Evolutionary conservation across 2,888 invertebrate species (phyloP), one percentile per base, ranked within the genome.

Genomic region (Alcis repandata): DNA sequence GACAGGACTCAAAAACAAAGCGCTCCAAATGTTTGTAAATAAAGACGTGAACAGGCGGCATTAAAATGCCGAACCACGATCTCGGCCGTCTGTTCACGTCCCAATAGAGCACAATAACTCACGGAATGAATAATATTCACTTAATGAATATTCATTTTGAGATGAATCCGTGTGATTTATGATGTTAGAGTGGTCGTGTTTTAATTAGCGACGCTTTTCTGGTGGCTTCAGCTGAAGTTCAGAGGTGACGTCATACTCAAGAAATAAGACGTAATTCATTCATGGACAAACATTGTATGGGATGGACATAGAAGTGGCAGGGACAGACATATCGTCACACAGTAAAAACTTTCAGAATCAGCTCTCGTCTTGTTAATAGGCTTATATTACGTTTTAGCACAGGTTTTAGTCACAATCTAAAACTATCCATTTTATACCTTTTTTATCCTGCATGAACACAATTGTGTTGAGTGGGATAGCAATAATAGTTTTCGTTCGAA

Each of bases 141-240:
- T 54, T 27, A 68, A 83, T 84, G 84, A 85, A 84, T 85, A 86
- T 85, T 85, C 84, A 85, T 81, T 76, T 70, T 67, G 46, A 68
- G 70, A 53, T 43, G 48, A 59, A 59, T 48, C 40, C 53, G 6
- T 20, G 32, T 63, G 63, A 63, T 63, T 63, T 63, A 63, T 57
- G 52, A 19, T 59, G 52, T 52, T 54, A 13, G 38, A 56, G 45
- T 22, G 52, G 41, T 51, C 22, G 40, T 61, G 22, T 22, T 63
- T 63, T 52, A 62, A 63, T 63, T 57, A 57, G 38, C 22, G 10
- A 19, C 19, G 20, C 46, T 36, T 15, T 46, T 22, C 22, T 17
- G 19, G 43, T 19, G 19, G 32, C 32, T 43, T 48, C 15, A 15
- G 3, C 48, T 27, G 11, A 27, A 27, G 7, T 1, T 11, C 11